phyloP scores from a whole-genome alignment of 1,140 invertebrate genomes.

The Lasioglossum baleicum region DNA sequence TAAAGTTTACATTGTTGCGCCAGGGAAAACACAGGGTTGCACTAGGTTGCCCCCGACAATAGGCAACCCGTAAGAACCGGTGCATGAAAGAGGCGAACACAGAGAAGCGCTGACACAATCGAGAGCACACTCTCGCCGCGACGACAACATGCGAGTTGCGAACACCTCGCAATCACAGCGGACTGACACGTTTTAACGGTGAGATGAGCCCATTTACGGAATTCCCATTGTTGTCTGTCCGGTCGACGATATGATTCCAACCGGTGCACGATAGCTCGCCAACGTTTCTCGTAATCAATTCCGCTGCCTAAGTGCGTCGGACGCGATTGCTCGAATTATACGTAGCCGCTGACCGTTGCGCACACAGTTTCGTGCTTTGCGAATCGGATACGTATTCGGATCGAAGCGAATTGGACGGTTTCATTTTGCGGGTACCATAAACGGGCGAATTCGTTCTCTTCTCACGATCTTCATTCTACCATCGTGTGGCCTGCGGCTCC shows the following conservation, averaged over 20 bases:
- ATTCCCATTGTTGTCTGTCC: slow-evolving; percentile 44
- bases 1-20: not conserved
- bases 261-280: not conserved
- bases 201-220: slow-evolving; percentile 50
- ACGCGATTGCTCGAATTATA: not conserved
- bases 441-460: no score
- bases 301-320: not conserved
- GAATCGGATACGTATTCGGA: no score
- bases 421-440: not conserved
- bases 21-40: not conserved
- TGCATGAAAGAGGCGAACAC: not conserved
- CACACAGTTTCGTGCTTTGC: no score
- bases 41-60: not conserved
- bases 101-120: not conserved
- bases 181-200: slow-evolving; percentile 47
- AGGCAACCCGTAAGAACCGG: not conserved
- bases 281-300: not conserved
- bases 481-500: no score
- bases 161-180: slow-evolving; percentile 22
- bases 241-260: slow-evolving; percentile 23
- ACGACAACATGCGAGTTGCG: slow-evolving; percentile 32
- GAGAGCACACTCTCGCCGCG: not conserved
- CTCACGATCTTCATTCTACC: no score
- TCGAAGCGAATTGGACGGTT: not conserved
- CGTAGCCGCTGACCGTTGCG: no score